Evolutionary conservation across 2,113 vertebrate species (phyloP).

Genomic region (Forbesichthys papilliferus): DNA sequence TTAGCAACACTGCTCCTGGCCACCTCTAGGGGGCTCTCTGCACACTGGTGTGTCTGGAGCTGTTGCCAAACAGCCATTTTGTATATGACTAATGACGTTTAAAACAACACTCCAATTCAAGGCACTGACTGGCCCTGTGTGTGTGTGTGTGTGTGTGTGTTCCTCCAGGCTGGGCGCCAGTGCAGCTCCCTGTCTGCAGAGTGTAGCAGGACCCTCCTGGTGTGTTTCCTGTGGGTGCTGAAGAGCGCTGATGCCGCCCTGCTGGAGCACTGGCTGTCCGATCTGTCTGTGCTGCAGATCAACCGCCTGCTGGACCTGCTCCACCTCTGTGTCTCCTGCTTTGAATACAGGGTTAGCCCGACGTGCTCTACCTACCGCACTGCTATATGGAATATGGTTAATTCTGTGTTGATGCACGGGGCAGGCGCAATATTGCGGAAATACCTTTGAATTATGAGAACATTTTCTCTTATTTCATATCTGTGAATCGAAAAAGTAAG

Average conservation of each 20-base stretch:
- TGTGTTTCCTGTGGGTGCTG: conserved; percentile 88
- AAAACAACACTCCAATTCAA: conserved; percentile 5
- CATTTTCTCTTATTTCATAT: not conserved
- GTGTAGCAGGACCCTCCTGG: conserved; percentile 86
- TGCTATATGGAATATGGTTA: no score
- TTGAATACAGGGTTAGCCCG: conserved; percentile 85
- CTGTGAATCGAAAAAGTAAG: not conserved
- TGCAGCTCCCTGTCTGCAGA: conserved; percentile 82
- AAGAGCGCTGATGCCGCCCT: conserved; percentile 83
- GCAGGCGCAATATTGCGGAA: not conserved
- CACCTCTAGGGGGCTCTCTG: conserved; percentile 54
- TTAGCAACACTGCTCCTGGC: conserved; percentile 25
- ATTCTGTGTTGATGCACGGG: not conserved
- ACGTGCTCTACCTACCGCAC: no score
- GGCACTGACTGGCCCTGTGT: not conserved
- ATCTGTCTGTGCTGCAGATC: conserved; percentile 84
- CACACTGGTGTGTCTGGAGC: conserved; percentile 11
- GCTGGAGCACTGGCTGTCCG: conserved; percentile 85
- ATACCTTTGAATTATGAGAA: not conserved
- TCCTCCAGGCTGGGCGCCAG: conserved; percentile 77
- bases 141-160: conserved; percentile 45
- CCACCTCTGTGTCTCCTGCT: conserved; percentile 86
- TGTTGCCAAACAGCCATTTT: conserved; percentile 35
- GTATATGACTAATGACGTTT: conserved; percentile 12
- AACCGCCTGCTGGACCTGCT: conserved; percentile 87